Evolutionary conservation across 1,140 invertebrate genomes (phyloP).

Genomic region (Laodelphax striatellus): DNA sequence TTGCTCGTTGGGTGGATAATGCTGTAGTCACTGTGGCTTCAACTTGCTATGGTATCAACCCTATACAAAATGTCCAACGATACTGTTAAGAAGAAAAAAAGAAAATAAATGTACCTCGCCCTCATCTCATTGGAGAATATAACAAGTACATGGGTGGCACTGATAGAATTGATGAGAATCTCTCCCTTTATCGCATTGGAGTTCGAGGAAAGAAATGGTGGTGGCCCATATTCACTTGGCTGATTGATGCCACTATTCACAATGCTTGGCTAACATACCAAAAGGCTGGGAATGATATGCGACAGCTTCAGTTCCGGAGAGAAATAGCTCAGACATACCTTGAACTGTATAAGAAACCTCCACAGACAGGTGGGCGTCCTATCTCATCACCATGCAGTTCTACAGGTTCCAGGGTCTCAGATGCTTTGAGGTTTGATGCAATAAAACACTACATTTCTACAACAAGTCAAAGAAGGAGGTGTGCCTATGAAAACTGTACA

Average conservation of each 20-base stretch:
- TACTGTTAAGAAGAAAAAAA: constrained; percentile 8
- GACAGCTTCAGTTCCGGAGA: constrained; percentile 21
- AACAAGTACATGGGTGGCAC: constrained; percentile 19
- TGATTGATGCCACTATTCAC: constrained; percentile 25
- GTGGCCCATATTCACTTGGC: constrained; percentile 27
- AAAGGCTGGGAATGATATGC: constrained; percentile 16
- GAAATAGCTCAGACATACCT: constrained; percentile 14
- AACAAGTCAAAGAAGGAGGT: constrained; percentile 8
- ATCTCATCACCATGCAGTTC: not conserved
- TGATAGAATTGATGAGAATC: constrained; percentile 30
- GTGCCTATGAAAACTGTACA: not conserved
- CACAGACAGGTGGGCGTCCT: not conserved
- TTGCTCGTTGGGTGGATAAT: constrained; percentile 14
- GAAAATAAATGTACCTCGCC: constrained; percentile 4
- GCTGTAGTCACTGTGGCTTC: constrained; percentile 2
- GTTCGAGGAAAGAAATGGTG: constrained; percentile 31
- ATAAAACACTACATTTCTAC: not conserved
- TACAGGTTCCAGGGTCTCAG: not conserved
- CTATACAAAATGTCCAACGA: constrained; percentile 1
- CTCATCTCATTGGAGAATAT: constrained; percentile 6
- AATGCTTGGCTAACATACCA: constrained; percentile 28
- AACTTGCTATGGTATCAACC: constrained; percentile 9
- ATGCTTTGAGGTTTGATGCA: constrained; percentile 7
- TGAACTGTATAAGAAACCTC: too few relatives aligned
- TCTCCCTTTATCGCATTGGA: constrained; percentile 26